These are phyloP conservation scores for Arvicanthis niloticus DNA, from an alignment of 2,113 vertebrate genomes.

Conservation along the genomic window DNA sequence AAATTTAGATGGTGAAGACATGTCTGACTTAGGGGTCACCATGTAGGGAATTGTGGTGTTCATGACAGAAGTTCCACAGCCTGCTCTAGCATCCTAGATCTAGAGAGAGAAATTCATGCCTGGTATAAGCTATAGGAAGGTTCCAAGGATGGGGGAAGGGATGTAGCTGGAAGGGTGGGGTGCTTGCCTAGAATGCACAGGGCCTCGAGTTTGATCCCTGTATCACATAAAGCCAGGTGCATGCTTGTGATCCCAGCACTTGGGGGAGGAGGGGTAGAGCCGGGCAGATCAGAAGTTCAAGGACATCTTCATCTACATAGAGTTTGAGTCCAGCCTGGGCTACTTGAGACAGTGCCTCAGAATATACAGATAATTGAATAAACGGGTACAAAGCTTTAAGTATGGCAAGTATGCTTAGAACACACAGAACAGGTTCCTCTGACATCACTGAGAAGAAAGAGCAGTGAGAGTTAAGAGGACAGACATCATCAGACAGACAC, in stretches of 20 bases:
- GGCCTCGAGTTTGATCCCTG: no score
- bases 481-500: not conserved
- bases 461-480: not conserved
- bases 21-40: not conserved
- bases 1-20: not conserved
- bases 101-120: not conserved
- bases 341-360: not conserved
- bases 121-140: not conserved
- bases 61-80: not conserved
- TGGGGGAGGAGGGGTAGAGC: not conserved
- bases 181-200: no score
- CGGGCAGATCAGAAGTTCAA: not conserved
- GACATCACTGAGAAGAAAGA: not conserved
- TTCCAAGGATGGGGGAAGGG: not conserved
- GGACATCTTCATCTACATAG: not conserved
- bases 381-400: not conserved
- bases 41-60: not conserved
- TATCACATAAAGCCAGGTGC: not conserved
- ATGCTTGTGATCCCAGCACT: not conserved
- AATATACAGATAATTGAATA: not conserved
- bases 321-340: not conserved
- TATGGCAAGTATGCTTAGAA: not conserved
- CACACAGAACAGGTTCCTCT: not conserved
- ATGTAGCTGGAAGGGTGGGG: not conserved
- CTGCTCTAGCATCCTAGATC: not conserved